Percentiles rank a stretch among this genome's conserved stretches.
Evolutionary conservation across 2,113 vertebrate genomes (phyloP).

Genomic region (Sphyrna mokarran): DNA sequence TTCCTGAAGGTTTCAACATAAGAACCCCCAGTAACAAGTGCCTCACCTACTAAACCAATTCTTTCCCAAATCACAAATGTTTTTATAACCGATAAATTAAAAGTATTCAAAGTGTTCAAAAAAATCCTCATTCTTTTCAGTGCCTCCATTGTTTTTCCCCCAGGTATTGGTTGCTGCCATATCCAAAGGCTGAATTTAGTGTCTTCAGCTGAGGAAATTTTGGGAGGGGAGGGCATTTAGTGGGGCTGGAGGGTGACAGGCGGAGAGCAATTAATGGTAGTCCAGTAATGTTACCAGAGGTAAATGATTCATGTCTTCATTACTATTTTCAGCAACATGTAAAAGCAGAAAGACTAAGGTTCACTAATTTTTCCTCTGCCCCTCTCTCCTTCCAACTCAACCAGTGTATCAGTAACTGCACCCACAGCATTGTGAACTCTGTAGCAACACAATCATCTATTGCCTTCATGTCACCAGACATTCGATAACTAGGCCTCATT

Average conservation of each 20-base stretch:
- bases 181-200: neutral
- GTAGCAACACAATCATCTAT: neutral
- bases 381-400: neutral
- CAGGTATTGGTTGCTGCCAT: neutral
- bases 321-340: neutral
- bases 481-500: neutral
- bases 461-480: neutral
- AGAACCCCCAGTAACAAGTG: no score
- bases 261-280: no score
- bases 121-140: neutral
- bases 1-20: no score
- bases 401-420: neutral
- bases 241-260: neutral
- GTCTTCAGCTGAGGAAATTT: no score
- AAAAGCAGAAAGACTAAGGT: neutral
- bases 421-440: neutral
- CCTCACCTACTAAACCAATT: no score
- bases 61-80: no score
- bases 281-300: no score
- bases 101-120: neutral
- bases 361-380: neutral
- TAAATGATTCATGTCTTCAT: neutral
- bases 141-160: neutral
- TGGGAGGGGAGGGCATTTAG: no score
- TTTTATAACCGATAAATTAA: no score